Conservation (phyloP, 2,888 invertebrate genomes). For the Sarcophaga subvicina region DNA sequence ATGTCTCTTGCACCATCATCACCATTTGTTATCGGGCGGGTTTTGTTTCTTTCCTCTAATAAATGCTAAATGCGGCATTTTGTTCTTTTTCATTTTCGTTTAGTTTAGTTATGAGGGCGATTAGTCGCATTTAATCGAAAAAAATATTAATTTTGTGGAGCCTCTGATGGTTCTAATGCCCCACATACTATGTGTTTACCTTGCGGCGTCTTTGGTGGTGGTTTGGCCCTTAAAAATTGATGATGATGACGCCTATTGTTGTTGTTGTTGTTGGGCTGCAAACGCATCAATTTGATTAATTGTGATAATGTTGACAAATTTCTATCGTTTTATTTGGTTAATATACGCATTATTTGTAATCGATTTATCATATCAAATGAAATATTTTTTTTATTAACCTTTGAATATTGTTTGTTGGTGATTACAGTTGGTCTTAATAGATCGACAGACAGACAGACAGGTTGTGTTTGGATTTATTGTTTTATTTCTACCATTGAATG, state of each 20-base stretch:
- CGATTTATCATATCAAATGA: slow-evolving; percentile 37
- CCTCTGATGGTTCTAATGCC: slow-evolving; percentile 16
- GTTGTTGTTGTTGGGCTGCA: slow-evolving; percentile 16
- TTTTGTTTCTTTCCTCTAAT: slow-evolving; percentile 58
- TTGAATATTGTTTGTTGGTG: slow-evolving; percentile 13
- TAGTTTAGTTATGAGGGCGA: slow-evolving; percentile 64
- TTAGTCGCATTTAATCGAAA: slow-evolving; percentile 42
- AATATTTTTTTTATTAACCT: not conserved
- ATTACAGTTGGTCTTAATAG: not conserved
- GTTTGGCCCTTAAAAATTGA: slow-evolving; percentile 68
- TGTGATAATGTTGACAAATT: slow-evolving; percentile 71
- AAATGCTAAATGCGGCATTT: slow-evolving; percentile 61
- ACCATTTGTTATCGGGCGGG: slow-evolving; percentile 69
- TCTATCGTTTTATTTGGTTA: slow-evolving; percentile 66
- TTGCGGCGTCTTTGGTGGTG: slow-evolving; percentile 52
- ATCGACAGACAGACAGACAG: too few relatives aligned
- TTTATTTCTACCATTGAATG: slow-evolving; percentile 14
- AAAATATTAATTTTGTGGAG: slow-evolving; percentile 9
- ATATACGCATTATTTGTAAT: slow-evolving; percentile 45
- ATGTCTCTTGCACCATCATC: not conserved
- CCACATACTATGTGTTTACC: not conserved
- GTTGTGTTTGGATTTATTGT: not conserved
- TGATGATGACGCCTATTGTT: slow-evolving; percentile 68
- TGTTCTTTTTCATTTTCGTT: slow-evolving; percentile 56
- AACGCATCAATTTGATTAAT: slow-evolving; percentile 72